A percentile compares a stretch with the other conserved stretches of the same genome.
phyloP scores from a whole-genome alignment of 1,140 invertebrate genomes.

The Theocolax elegans region DNA sequence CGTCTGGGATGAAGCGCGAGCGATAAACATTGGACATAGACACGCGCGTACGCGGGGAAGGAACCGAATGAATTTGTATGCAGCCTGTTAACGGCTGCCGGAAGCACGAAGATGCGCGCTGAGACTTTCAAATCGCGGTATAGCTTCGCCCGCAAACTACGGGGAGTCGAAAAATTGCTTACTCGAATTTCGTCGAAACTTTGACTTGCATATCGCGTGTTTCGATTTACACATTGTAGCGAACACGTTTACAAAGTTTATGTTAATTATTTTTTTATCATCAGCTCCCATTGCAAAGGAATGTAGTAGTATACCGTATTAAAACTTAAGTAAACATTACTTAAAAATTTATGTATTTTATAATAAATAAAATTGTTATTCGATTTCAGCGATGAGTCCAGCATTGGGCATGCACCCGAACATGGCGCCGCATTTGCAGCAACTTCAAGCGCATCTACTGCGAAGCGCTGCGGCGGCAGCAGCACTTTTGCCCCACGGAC shows the following conservation, averaged over 20 bases:
- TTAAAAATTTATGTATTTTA: too few species aligned
- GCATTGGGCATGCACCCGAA: conserved; percentile 76
- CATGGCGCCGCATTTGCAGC: conserved; percentile 78
- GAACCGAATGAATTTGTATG: conserved; percentile 2
- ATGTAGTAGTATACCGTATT: too few species aligned
- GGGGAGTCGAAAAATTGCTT: too few species aligned
- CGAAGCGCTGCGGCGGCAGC: conserved; percentile 71
- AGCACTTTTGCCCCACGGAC: conserved; percentile 68
- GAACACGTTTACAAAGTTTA: too few species aligned
- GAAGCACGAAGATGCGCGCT: conserved; percentile 38
- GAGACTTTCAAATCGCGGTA: conserved; percentile 17
- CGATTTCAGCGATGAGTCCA: conserved; percentile 71
- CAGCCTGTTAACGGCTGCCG: conserved; percentile 25
- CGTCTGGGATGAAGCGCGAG: conserved; percentile 1
- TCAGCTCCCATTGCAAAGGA: too few species aligned
- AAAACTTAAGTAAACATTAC: too few species aligned
- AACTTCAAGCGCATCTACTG: conserved; percentile 81
- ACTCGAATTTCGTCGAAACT: too few species aligned
- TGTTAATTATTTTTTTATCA: too few species aligned
- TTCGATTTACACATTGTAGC: too few species aligned
- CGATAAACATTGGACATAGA: background rate
- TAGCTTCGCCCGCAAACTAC: too few species aligned
- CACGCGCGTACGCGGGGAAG: background rate
- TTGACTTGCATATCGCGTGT: too few species aligned
- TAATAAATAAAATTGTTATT: too few species aligned